Base-by-base conservation (phyloP, 2,113 vertebrate genomes). In the Ammospiza caudacuta region DNA sequence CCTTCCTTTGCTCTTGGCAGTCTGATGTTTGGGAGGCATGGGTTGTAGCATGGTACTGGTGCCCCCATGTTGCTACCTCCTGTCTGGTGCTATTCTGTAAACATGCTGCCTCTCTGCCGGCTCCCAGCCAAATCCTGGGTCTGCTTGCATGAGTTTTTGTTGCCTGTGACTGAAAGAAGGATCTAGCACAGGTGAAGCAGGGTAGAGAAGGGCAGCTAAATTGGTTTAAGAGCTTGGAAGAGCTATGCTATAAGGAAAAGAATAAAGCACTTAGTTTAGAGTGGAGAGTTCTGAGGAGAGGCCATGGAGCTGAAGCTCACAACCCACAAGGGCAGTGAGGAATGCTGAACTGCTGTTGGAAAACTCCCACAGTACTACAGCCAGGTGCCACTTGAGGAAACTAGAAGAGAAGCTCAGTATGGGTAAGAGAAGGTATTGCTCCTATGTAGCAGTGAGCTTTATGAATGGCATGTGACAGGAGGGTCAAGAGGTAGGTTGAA, bases 61-160 rank as follows among this genome's bases (percentile, higher is more conserved):
- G 33, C 5, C 24, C 3, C 2, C 1, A 0, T n/a, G 12, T 37
- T 43, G 20, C 23, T 22, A 12, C 18, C 28, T 73, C 35, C 7
- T 43, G n/a, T 12, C 15, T 78, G 64, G 35, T 75, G 14, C 11
- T 55, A 1, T 77, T 80, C 28, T 81, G n/a, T 29, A 78, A 77
- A 54, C 22, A 13, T 23, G 9, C 8, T 83, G 5, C n/a, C 17
- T 29, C 9, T 67, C 58, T 70, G 22, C 41, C 74, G 41, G 20
- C 22, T n/a, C 28, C 83, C n/a, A 12, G 17, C 7, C 2, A n/a
- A 11, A 16, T 67, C 9, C 52, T 59, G 33, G 7, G 18, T 51
- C 27, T 72, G 33, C 52, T 79, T 41, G 27, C 16, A 27, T 39
- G 57, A 27, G 43, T 72, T 82, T 37, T 18, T 59, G 12, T 15